These are phyloP conservation scores for Calidris pygmaea DNA, from an alignment of 2,113 vertebrate species.

Conservation along the genomic window DNA sequence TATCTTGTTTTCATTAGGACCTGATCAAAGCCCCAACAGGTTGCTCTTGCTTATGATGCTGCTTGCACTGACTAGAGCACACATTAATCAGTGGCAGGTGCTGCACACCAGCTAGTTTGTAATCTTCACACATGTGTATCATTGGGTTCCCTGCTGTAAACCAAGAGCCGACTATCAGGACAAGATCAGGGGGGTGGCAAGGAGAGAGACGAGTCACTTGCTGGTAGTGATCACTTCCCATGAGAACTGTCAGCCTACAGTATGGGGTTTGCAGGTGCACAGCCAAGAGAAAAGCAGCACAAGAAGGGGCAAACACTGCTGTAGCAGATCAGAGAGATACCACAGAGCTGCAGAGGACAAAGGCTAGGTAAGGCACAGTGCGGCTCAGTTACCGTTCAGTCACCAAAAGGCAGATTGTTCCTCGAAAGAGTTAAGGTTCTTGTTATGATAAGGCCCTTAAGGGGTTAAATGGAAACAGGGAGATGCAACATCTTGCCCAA, in stretches of 20 bases:
- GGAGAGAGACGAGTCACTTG: neutral
- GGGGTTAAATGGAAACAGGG: neutral
- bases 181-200: rapidly evolving
- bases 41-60: neutral
- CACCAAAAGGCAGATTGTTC: neutral
- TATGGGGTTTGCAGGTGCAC: neutral
- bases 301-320: neutral
- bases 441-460: neutral
- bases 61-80: neutral
- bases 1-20: neutral
- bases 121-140: neutral
- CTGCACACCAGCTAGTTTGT: neutral
- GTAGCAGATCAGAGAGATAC: neutral
- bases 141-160: neutral
- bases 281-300: neutral
- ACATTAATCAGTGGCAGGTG: rapidly evolving
- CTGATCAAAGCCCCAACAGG: neutral
- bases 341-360: neutral
- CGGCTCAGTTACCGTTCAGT: neutral
- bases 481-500: neutral
- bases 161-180: neutral
- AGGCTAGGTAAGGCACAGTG: neutral
- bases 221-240: neutral
- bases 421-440: neutral
- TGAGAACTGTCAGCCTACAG: neutral